Evolutionary conservation across 1,140 invertebrate species (phyloP), one percentile per base, ranked within the genome.

Genomic region (Eubasilissa regina): DNA sequence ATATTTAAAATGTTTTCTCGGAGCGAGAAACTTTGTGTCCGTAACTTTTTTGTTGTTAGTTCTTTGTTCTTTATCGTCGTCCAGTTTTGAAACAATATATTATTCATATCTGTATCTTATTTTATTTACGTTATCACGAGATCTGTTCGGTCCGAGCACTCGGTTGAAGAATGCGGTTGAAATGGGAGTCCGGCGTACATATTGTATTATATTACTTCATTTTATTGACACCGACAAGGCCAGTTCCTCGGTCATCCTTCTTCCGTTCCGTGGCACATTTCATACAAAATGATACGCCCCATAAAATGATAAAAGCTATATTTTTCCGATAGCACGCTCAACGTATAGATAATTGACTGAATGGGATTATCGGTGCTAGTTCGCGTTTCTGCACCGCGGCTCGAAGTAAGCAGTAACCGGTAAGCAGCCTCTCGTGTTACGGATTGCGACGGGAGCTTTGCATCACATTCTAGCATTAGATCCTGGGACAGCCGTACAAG

Each of bases 401-500:
- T 11, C 21, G 55, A 55, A 15, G 53, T 17, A 55, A 10, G 9
- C 13, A 55, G n/a, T n/a, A n/a, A 55, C 21, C 60, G 10, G 1
- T n/a, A 35, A n/a, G 19, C n/a, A 25, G 13, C 60, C 21, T 25
- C 44, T 44, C 13, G 62, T 12, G 35, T 66, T 47, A 43, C 62
- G 10, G 64, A 25, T 45, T 19, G 66, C 45, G 17, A 15, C 15
- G 13, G 35, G 43, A 51, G 35, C 43, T 44, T 70, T 70, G 44
- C 44, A 48, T 48, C 10, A 66, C 35, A 35, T 43, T 17, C 45
- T 51, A 45, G 43, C 45, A 48, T 48, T 70, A 48, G 66, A 70
- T 51, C 66, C 66, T 45, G 66, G 17, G 19, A 70, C 19, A 66
- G 66, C 64, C 66, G 21, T 51, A 70, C 66, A 70, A 70, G 66